Evolutionary conservation across 2,113 vertebrate species (phyloP), one percentile per base, ranked within the genome.

Genomic region (Poeciliopsis turrubarensis): DNA sequence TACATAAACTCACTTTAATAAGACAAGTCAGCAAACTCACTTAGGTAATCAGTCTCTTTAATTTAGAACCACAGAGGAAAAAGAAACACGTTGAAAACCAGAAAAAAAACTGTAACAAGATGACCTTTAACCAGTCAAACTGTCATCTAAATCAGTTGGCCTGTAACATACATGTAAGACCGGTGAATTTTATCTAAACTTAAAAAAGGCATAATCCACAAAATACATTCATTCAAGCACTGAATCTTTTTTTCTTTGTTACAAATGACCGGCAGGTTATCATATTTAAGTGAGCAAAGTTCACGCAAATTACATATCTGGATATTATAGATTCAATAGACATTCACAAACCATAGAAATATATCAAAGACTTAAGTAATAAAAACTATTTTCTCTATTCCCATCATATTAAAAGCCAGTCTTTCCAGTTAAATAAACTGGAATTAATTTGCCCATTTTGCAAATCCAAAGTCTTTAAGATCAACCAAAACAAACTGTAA

Each of bases 31-130:
- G 14, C 2, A 75, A 41, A 15, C 67, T 73, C 4, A 32, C 72
- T 26, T 84, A 80, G 72, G 85, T 84, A 57, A 88, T 85, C 85
- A 83, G 51, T 88, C 41, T 87, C 51, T 92, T 93, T 93, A 90
- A 94, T 94, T 91, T 92, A 92, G 80, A 91, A 67, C 79, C 78
- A 85, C 70, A 75, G 84, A 74, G 68, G 74, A 87, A 82, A 70
- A 78, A 67, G 79, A 86, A 84, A 66, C 81, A 73, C 69, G 81
- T 71, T 72, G 82, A 84, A 70, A 87, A 85, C 66, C 86, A 73
- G 79, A 86, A 73, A 37, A 30, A 68, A 80, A 87, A 82, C 81
- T 79, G 26, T 60, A 81, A 61, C 62, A 83, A 83, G 27, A 32
- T 60, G 60, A 32, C 62, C 34, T 72, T 87, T 34, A 37, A 75